These are phyloP conservation scores for Oncorhynchus gorbuscha DNA, from an alignment of 2,113 vertebrate genomes.

Conservation along the genomic window DNA sequence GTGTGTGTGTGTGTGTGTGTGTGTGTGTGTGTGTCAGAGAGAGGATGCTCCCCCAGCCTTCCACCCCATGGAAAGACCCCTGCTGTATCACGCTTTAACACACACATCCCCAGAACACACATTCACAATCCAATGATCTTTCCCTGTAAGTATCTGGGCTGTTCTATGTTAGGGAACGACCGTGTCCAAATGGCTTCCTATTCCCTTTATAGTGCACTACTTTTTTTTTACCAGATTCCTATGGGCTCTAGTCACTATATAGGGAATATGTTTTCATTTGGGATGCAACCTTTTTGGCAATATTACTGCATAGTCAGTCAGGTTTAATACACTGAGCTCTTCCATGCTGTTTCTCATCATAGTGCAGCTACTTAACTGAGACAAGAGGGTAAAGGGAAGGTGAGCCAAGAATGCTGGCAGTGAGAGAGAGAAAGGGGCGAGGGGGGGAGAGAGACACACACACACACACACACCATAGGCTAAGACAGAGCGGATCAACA, in stretches of 20 bases:
- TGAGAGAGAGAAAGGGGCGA: not conserved
- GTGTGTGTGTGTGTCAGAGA: not conserved
- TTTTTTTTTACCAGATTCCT: too few species aligned
- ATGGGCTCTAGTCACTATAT: too few species aligned
- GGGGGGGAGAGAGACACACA: not conserved
- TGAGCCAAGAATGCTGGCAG: not conserved
- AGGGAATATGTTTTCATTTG: too few species aligned
- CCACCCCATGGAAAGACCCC: not conserved
- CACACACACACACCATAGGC: not conserved
- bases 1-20: not conserved
- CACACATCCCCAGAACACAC: too few species aligned
- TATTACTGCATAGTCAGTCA: too few species aligned
- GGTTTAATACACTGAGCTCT: not conserved
- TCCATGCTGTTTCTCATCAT: not conserved
- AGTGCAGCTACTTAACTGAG: not conserved
- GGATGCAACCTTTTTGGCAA: too few species aligned
- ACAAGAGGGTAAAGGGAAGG: not conserved
- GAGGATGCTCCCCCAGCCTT: not conserved
- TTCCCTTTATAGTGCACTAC: too few species aligned
- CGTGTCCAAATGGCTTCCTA: too few species aligned
- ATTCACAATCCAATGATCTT: too few species aligned
- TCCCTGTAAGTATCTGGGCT: too few species aligned
- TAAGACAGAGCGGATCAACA: not conserved
- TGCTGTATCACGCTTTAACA: not conserved
- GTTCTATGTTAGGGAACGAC: too few species aligned